These are phyloP conservation scores for Falcaria lacertinaria DNA, from an alignment of 2,888 invertebrate species.

Conservation along the genomic window DNA sequence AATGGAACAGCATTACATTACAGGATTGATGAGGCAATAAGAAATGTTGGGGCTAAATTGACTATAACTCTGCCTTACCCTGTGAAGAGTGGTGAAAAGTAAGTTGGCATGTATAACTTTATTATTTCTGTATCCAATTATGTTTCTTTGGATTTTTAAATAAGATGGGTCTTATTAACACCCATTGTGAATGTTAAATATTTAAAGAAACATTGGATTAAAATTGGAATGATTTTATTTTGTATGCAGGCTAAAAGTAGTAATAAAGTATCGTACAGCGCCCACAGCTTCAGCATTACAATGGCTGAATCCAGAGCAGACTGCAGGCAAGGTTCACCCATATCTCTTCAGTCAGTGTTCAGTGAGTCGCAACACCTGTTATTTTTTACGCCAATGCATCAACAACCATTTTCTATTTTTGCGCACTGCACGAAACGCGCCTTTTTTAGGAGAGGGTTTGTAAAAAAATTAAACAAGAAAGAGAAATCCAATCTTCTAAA, in stretches of 20 bases:
- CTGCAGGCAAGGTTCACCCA: constrained; percentile 91
- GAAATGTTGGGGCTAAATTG: constrained; percentile 88
- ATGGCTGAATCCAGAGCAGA: constrained; percentile 93
- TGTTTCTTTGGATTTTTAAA: background rate
- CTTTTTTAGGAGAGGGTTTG: no score
- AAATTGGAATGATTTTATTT: constrained; percentile 7
- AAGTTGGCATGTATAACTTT: constrained; percentile 33
- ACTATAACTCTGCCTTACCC: constrained; percentile 82
- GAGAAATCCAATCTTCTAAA: no score
- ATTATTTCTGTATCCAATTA: no score
- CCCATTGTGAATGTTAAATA: no score
- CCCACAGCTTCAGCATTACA: constrained; percentile 91
- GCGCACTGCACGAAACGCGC: no score
- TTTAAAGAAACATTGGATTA: no score
- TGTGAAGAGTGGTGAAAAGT: constrained; percentile 58
- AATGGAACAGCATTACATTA: constrained; percentile 79
- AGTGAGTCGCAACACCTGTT: constrained; percentile 54
- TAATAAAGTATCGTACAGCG: constrained; percentile 88
- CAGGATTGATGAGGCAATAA: constrained; percentile 79
- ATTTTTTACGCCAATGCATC: no score
- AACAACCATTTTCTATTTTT: no score
- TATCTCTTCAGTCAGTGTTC: constrained; percentile 92
- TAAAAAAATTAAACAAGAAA: no score
- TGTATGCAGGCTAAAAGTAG: constrained; percentile 70
- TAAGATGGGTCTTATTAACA: no score